Evolutionary conservation across 2,888 invertebrate genomes (phyloP).

Genomic region (Acronicta leporina): DNA sequence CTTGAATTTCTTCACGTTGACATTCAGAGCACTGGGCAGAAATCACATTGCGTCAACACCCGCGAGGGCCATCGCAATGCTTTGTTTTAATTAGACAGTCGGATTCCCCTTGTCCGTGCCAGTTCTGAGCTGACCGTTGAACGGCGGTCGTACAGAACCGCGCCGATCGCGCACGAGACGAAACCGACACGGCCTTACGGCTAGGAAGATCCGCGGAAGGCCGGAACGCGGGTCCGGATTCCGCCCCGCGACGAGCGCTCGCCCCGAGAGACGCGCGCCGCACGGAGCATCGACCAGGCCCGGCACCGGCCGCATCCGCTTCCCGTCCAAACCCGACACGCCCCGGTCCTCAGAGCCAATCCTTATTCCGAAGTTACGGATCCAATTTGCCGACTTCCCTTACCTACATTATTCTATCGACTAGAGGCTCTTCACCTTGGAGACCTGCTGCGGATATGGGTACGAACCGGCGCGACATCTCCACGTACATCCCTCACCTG

Average conservation of each 20-base stretch:
- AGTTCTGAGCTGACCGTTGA: slow-evolving; percentile 89
- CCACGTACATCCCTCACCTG: slow-evolving; percentile 71
- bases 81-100: slow-evolving; percentile 92
- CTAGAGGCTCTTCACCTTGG: slow-evolving; percentile 74
- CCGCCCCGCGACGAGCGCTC: too few species aligned
- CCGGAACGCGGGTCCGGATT: too few species aligned
- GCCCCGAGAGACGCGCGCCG: too few species aligned
- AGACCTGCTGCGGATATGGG: slow-evolving; percentile 94
- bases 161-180: too few species aligned
- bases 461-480: slow-evolving; percentile 86
- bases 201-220: slow-evolving; percentile 61
- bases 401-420: slow-evolving; percentile 90
- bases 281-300: too few species aligned
- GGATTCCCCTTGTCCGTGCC: slow-evolving; percentile 91
- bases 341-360: slow-evolving; percentile 93
- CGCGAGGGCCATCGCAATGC: slow-evolving; percentile 91
- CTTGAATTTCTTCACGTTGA: slow-evolving; percentile 91
- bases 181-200: too few species aligned
- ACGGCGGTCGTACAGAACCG: slow-evolving; percentile 67
- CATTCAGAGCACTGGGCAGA: slow-evolving; percentile 91
- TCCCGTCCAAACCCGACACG: slow-evolving; percentile 87
- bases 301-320: slow-evolving; percentile 55
- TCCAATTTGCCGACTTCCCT: slow-evolving; percentile 92
- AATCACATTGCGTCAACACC: slow-evolving; percentile 91
- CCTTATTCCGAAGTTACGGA: slow-evolving; percentile 91